Evolutionary conservation across 2,797 vertebrate genomes (phyloP), one percentile per base, ranked within the genome.

Genomic region (Acridotheres tristis): DNA sequence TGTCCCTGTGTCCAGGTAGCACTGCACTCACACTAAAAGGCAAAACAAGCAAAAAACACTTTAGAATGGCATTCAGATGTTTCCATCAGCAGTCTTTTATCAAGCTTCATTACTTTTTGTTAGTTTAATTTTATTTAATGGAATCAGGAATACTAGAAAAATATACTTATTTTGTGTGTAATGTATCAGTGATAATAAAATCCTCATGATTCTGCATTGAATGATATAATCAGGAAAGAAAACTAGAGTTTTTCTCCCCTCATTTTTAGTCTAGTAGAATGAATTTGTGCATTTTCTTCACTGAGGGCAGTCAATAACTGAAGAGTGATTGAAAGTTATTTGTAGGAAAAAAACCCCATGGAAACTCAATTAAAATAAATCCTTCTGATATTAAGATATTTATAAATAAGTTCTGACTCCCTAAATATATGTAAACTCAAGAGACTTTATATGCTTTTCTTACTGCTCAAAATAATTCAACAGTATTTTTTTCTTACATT

Each of bases 51-150:
- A 94, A 98, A 98, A 95, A 84, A 81, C 84, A 97, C 92, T 97
- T 93, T 94, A 80, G 96, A 97, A 96, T 95, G 89, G 89, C 95
- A 94, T 85, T 94, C 6, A 5, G 50, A 79, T 93, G 77, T 96
- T 96, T 93, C 84, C 94, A 96, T 98, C 97, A 98, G 97, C 97
- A 97, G 90, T 62, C 78, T 97, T 98, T 97, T 97, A 84, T 86
- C 96, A 89, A 97, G 94, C 95, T 94, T 98, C 98, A 98, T 97
- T 97, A 96, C 87, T 92, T 96, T 93, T 80, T 97, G 93, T 97
- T 97, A 95, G 97, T 94, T 97, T 96, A 95, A 96, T 93, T 97
- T 97, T 96, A 95, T 96, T 97, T 96, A 91, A 96, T 92, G 94
- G 74, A 88, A 86, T 95, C 91, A 68, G 48, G 62, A 94, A 94